phyloP scores from a whole-genome alignment of 2,113 vertebrate genomes.

The Crotalus tigris region DNA sequence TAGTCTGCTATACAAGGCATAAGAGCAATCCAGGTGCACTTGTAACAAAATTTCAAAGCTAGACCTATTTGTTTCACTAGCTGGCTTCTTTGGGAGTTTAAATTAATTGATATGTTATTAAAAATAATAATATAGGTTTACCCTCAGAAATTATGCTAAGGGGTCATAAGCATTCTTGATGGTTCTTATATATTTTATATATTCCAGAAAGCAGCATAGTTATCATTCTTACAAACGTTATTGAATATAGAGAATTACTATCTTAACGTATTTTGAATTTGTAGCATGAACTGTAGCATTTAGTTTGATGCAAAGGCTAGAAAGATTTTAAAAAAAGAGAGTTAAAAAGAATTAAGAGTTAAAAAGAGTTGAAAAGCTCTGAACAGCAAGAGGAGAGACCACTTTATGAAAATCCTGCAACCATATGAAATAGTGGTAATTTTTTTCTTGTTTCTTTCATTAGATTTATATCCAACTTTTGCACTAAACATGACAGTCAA shows the following conservation, averaged over 20 bases:
- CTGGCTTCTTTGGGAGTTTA: not conserved
- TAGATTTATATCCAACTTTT: not conserved
- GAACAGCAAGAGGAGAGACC: not conserved
- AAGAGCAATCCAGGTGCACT: not conserved
- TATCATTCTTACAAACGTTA: not conserved
- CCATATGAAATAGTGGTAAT: not conserved
- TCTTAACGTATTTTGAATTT: not conserved
- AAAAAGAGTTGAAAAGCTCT: not conserved
- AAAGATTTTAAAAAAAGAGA: not conserved
- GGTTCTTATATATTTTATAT: not conserved
- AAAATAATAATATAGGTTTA: not conserved
- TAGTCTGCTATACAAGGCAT: not conserved
- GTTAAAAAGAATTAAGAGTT: not conserved
- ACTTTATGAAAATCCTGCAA: too few relatives aligned
- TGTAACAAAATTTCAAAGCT: not conserved
- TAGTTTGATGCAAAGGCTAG: not conserved
- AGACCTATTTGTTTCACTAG: not conserved
- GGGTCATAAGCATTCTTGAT: not conserved
- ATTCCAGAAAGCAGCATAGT: not conserved
- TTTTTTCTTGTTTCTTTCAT: not conserved
- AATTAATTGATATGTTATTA: not conserved
- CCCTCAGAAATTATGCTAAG: not conserved
- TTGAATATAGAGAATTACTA: not conserved
- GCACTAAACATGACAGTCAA: not conserved
- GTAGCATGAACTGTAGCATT: not conserved